Percentiles rank a stretch among this genome's conserved stretches.
These are phyloP conservation scores for Halocynthia aurantium DNA, from an alignment of 23 tunicate species.

Conservation along the genomic window DNA sequence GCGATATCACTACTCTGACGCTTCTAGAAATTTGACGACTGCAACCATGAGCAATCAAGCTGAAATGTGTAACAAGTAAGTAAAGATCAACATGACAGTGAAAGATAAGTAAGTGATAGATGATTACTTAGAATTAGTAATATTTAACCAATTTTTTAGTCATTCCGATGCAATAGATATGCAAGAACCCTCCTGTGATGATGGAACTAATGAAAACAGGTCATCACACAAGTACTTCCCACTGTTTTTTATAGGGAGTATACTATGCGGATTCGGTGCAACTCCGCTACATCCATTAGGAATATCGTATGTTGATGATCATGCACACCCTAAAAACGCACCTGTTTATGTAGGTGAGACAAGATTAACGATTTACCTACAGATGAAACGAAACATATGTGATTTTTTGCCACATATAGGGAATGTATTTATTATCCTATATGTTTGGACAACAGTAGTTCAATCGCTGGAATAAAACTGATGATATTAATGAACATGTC, in stretches of 20 bases:
- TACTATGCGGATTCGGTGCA: constrained; percentile 55
- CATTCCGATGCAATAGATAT: too few species aligned
- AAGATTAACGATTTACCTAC: not conserved
- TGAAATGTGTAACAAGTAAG: not conserved
- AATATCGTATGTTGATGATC: constrained; percentile 69
- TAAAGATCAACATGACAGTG: not conserved
- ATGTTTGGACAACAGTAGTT: not conserved
- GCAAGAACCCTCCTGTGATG: too few species aligned
- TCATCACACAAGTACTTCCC: constrained; percentile 13
- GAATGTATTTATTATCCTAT: not conserved
- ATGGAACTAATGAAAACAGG: too few species aligned
- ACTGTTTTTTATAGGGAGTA: constrained; percentile 51
- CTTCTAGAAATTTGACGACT: not conserved
- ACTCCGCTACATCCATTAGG: constrained; percentile 66
- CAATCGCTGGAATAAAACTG: not conserved
- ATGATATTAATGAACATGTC: not conserved
- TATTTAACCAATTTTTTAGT: too few species aligned
- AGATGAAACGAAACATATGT: not conserved
- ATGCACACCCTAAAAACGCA: constrained; percentile 48
- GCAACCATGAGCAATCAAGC: not conserved
- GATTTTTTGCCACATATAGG: not conserved
- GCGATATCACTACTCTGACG: constrained; percentile 46
- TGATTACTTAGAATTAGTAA: too few species aligned
- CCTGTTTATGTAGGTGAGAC: constrained; percentile 56
- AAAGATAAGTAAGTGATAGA: too few species aligned